These are phyloP conservation scores for Streptopelia turtur DNA, from an alignment of 2,797 vertebrate genomes.

Conservation along the genomic window DNA sequence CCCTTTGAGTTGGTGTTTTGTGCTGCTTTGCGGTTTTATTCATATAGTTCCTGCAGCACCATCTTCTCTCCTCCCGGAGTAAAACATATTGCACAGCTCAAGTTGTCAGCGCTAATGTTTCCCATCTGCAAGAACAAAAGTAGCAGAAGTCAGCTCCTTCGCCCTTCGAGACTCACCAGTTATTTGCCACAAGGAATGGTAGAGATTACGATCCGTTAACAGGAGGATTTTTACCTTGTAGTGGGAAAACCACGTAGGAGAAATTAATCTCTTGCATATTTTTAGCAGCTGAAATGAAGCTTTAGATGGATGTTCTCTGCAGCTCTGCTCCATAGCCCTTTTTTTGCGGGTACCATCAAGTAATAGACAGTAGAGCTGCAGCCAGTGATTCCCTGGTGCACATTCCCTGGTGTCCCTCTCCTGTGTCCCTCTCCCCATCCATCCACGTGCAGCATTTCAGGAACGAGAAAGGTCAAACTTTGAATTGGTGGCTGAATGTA, in stretches of 20 bases:
- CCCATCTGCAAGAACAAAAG: not conserved
- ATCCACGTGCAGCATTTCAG: not conserved
- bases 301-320: not conserved
- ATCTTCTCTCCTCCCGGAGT: not conserved
- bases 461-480: not conserved
- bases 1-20: not conserved
- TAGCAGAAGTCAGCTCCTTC: not conserved
- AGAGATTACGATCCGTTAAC: not conserved
- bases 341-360: not conserved
- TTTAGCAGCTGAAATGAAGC: not conserved
- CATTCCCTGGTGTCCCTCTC: not conserved
- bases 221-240: not conserved
- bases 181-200: not conserved
- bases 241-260: not conserved
- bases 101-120: not conserved
- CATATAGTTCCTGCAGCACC: not conserved
- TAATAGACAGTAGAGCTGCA: not conserved
- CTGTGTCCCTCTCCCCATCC: no score
- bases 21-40: not conserved
- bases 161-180: not conserved
- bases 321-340: not conserved
- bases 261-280: not conserved
- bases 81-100: not conserved
- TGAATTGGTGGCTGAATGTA: no score
- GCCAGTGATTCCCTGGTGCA: not conserved